Evolutionary conservation across 2,113 vertebrate genomes (phyloP).

Genomic region (Oplegnathus fasciatus): DNA sequence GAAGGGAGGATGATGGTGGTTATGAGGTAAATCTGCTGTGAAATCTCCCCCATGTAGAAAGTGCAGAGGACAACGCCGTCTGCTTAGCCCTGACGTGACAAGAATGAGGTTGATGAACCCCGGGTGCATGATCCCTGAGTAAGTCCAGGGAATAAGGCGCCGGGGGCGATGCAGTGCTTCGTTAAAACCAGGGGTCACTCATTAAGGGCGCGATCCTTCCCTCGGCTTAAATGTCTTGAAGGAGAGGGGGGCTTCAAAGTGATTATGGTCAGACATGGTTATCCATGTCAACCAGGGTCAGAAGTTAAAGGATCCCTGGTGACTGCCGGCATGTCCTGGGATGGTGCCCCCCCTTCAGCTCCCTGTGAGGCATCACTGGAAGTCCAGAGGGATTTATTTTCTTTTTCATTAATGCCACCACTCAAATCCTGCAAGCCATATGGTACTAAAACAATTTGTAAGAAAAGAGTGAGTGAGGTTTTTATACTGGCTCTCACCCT

Average conservation of each 20-base stretch:
- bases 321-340: slow-evolving; percentile 54
- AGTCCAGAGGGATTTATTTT: slow-evolving; percentile 25
- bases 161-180: slow-evolving; percentile 47
- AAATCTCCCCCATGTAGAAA: slow-evolving; percentile 54
- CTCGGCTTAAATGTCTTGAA: slow-evolving; percentile 48
- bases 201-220: slow-evolving; percentile 42
- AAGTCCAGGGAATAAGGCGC: slow-evolving; percentile 35
- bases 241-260: slow-evolving; percentile 57
- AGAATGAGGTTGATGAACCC: slow-evolving; percentile 59
- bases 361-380: slow-evolving; percentile 1
- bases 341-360: neutral
- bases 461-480: neutral
- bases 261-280: slow-evolving; percentile 66
- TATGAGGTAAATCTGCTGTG: slow-evolving; percentile 73
- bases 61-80: slow-evolving; percentile 39
- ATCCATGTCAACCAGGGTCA: slow-evolving; percentile 74
- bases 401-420: slow-evolving; percentile 33
- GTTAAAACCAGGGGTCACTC: slow-evolving; percentile 63
- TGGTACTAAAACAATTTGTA: slow-evolving; percentile 19
- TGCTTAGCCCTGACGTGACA: slow-evolving; percentile 45
- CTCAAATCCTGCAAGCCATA: slow-evolving; percentile 9
- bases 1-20: slow-evolving; percentile 38
- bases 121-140: slow-evolving; percentile 43
- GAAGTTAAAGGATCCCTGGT: slow-evolving; percentile 76
- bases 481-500: neutral